Base-by-base conservation (phyloP, 2,113 vertebrate species). In the Oriolus oriolus region DNA sequence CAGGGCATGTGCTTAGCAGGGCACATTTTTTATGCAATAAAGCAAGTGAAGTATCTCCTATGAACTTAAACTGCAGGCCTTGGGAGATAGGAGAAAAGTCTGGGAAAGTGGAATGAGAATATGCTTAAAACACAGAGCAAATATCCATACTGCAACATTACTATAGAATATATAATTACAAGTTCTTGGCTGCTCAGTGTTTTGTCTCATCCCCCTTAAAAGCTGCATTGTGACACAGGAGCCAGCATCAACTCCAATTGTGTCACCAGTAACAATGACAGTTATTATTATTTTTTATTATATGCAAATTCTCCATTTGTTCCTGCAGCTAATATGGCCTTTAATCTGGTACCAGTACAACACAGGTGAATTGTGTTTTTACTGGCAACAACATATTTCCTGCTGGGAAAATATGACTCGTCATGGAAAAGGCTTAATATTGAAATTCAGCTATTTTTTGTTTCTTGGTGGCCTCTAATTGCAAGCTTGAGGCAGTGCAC, bases 401-500 rank as follows among this genome's bases (percentile, higher is more conserved):
- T 37, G 49, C 83, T 91, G 78, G 33, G 85, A 96, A 96, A 97
- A 82, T 87, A 90, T 87, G 85, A 90, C 93, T 84, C 23, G 8
- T 90, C 80, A 79, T 68, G 74, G 73, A 84, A 89, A 95, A 85
- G 42, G 88, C n/a, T 87, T 90, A 87, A 93, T 89, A 87, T 85
- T 75, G 92, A 95, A 96, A 96, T 97, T 97, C 95, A 90, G 80
- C 63, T 89, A 95, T 94, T 96, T 97, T 96, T 95, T 82, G 97
- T 98, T 97, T 97, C 97, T 97, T 97, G 97, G 97, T 97, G 94
- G 95, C 96, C 96, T 98, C 98, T 99, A 98, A 99, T 99, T 99
- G 98, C 97, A 98, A 98, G 98, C 98, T 99, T 95, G 97, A 97
- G 98, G 98, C 98, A 98, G 97, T 93, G 85, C 96, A 96, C 97